A percentile compares a stretch with the other conserved stretches of the same genome.
Evolutionary conservation across 2,113 vertebrate genomes (phyloP).

Genomic region (Accipiter virgatus): DNA sequence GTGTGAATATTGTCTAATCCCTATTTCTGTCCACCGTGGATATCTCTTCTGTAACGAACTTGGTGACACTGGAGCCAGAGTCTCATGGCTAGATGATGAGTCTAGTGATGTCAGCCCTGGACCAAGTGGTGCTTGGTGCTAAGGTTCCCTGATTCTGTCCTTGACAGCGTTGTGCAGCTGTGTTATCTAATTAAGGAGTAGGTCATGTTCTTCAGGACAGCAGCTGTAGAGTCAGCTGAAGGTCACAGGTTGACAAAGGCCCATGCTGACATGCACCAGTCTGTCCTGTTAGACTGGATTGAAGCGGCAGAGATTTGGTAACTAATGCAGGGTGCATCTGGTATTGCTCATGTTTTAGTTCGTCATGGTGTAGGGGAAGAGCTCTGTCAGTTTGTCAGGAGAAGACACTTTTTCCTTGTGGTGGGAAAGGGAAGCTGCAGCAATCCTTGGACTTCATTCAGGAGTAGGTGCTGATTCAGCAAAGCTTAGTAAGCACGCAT

Average conservation of each 20-base stretch:
- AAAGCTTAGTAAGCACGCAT: background rate
- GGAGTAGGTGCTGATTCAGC: background rate
- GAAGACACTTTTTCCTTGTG: background rate
- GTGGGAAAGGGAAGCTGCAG: background rate
- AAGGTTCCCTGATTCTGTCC: background rate
- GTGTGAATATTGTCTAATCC: background rate
- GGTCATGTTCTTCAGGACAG: background rate
- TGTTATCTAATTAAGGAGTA: background rate
- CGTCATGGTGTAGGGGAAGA: background rate
- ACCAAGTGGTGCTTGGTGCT: background rate
- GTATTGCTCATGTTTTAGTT: background rate
- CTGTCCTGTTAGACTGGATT: background rate
- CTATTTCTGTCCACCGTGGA: background rate
- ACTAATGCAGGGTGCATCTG: background rate
- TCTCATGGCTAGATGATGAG: background rate
- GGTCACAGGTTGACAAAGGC: background rate
- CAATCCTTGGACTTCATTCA: background rate
- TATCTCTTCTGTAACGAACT: background rate
- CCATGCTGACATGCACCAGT: background rate
- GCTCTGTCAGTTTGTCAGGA: background rate
- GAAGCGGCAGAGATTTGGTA: background rate
- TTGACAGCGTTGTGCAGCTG: background rate
- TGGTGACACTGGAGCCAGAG: background rate
- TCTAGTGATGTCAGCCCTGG: background rate
- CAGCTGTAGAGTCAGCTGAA: background rate